Conservation (phyloP, 2,888 invertebrate genomes). For the Nymphalis c-album region DNA sequence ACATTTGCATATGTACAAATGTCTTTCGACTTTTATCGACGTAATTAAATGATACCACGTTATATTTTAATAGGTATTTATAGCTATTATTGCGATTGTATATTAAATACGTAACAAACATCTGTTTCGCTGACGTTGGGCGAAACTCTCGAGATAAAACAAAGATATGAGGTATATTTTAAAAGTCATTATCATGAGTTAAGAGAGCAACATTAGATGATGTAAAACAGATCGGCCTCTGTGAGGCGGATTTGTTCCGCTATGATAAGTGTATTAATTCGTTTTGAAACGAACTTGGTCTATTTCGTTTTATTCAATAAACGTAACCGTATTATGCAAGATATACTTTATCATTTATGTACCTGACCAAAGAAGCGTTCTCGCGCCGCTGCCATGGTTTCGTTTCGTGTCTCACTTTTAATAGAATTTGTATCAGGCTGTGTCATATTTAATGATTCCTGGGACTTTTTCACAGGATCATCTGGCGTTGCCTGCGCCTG, state of each 20-base stretch:
- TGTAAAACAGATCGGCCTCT: slow-evolving; percentile 66
- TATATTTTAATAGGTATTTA: not conserved
- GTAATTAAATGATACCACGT: slow-evolving; percentile 30
- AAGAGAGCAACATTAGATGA: slow-evolving; percentile 53
- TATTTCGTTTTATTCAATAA: slow-evolving; percentile 46
- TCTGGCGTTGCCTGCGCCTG: slow-evolving; percentile 53
- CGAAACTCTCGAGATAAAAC: slow-evolving; percentile 38
- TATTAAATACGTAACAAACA: slow-evolving; percentile 40
- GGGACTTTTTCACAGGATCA: slow-evolving; percentile 43
- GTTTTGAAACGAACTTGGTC: slow-evolving; percentile 53
- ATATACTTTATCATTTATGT: slow-evolving; percentile 32
- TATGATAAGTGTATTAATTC: slow-evolving; percentile 71
- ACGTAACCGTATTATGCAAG: slow-evolving; percentile 24
- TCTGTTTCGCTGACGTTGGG: slow-evolving; percentile 54
- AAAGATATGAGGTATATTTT: slow-evolving; percentile 50
- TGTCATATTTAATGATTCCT: slow-evolving; percentile 41
- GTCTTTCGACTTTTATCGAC: slow-evolving; percentile 24
- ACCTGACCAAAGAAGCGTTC: slow-evolving; percentile 78
- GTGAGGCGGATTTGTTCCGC: slow-evolving; percentile 60
- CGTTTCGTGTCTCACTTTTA: slow-evolving; percentile 56
- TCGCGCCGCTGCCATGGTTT: slow-evolving; percentile 71
- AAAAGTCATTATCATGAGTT: slow-evolving; percentile 55
- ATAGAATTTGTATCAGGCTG: slow-evolving; percentile 43
- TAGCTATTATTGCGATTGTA: slow-evolving; percentile 22
- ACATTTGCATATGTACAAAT: slow-evolving; percentile 25